Base-by-base conservation (phyloP, 1,140 invertebrate genomes). In the Drosophila virilis region DNA sequence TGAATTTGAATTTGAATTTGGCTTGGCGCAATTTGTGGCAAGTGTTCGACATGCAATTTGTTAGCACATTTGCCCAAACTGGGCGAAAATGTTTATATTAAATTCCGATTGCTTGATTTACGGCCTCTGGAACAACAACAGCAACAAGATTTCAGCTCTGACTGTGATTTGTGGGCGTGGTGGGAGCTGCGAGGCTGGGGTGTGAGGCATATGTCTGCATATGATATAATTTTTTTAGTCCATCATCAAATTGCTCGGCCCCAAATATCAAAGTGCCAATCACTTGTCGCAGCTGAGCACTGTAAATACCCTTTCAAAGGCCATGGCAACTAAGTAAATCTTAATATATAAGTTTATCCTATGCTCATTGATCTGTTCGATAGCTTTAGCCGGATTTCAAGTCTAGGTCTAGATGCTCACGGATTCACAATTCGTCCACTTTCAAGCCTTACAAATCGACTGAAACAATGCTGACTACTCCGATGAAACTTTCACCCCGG, bases 201-300 rank as follows among this genome's bases (percentile, higher is more conserved):
- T 43, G 8, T 1, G 55, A 43, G 17, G n/a, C 43, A 15, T 17
- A 17, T 38, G 37, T 42, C 50, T 28, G 51, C 50, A 13, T 66
- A 43, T 28, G 58, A 37, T 22, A 66, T 81, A 81, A 81, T 78
- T 86, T 84, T 74, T 74, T 84, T 81, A 77, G 73, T 54, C 66
- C 78, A 75, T 86, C 74, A 82, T 62, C 77, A 70, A 80, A 80
- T 66, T 35, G 60, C 17, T 17, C 17, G 22, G 2, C 22, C 22
- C 22, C 22, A 22, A 22, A 22, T 22, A 82, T 62, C 77, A 52
- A 69, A 62, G 58, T 61, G 57, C 45, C 66, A 61, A 68, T 51
- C 37, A 35, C 32, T n/a, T 37, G 37, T 35, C 73, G 78, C 67
- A 74, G 64, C 67, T 58, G 10, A 59, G 38, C 51, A 15, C n/a